Percentiles rank a stretch among this genome's conserved stretches.
These are phyloP conservation scores for Tychaedon coryphoeus DNA, from an alignment of 2,113 vertebrate genomes.

Conservation along the genomic window DNA sequence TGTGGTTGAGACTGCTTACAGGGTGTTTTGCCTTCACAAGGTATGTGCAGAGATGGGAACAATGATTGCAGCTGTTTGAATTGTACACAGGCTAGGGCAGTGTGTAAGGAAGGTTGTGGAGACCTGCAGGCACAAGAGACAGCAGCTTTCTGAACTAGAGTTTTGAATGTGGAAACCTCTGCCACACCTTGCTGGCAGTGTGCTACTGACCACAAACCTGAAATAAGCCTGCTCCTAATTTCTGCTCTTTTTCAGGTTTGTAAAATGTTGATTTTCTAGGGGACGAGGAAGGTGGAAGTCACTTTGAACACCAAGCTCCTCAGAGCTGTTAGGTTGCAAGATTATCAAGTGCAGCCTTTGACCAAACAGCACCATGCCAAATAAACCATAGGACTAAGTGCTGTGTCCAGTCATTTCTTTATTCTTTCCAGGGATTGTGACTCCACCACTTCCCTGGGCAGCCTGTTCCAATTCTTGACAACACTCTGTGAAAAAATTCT, in stretches of 20 bases:
- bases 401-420: neutral
- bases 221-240: neutral
- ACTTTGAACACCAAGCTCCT: neutral
- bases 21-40: neutral
- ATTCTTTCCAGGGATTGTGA: neutral
- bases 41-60: neutral
- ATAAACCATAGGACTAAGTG: neutral
- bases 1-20: neutral
- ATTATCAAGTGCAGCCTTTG: neutral
- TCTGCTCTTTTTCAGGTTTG: neutral
- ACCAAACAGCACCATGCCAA: neutral
- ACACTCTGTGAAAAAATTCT: neutral
- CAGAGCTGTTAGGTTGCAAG: neutral
- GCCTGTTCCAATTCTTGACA: neutral
- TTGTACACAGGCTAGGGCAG: neutral
- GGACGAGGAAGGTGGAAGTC: no score
- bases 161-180: neutral
- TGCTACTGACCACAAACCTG: neutral
- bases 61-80: neutral
- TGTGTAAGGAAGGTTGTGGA: neutral
- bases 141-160: rapidly evolving
- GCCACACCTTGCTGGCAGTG: neutral
- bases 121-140: neutral
- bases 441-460: neutral
- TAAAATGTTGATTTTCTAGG: neutral